Evolutionary conservation across 2,113 vertebrate genomes (phyloP), one percentile per base, ranked within the genome.

Genomic region (Coregonus clupeaformis): DNA sequence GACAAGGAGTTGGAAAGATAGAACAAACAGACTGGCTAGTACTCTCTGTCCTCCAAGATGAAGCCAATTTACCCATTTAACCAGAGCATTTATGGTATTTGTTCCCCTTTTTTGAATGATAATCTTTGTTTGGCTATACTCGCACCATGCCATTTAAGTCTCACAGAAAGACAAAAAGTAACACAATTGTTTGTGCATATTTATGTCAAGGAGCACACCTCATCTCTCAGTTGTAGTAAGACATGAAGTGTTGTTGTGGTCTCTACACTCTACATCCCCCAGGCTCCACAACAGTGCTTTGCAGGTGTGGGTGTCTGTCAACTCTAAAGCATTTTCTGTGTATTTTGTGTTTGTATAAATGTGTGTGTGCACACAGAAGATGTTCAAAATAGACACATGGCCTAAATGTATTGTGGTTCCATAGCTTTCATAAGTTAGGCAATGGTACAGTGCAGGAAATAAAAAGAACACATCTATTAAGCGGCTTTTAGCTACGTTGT

Each of bases 401-500:
- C 85, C 85, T 82, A 88, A 85, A 88, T 86, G 72, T 80, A 77
- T 55, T 66, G 77, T 89, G 85, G 90, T 80, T 72, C 85, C 87
- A 82, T 89, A 82, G 80, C 77, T 85, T 91, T 85, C 36, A 72
- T 77, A 86, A 65, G 74, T 68, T 76, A 79, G 84, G 82, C 83
- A 82, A 84, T 83, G 85, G 81, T 65, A 80, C 68, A 62, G 73
- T 29, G 52, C 81, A 85, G 82, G 69, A 81, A 87, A 82, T 9
- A 18, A 74, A 76, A 77, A 79, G 1, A 68, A 55, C 77, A 82
- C 60, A 30, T 88, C 85, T 87, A 87, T 89, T 83, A 79, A 89
- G 84, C 85, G 80, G 90, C 93, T 93, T 93, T 93, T 90, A 87
- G 91, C 83, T 84, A 87, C 75, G 82, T 89, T 93, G 87, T 93